These are phyloP conservation scores for Lutra lutra DNA, from an alignment of 2,797 vertebrate genomes.

Conservation along the genomic window DNA sequence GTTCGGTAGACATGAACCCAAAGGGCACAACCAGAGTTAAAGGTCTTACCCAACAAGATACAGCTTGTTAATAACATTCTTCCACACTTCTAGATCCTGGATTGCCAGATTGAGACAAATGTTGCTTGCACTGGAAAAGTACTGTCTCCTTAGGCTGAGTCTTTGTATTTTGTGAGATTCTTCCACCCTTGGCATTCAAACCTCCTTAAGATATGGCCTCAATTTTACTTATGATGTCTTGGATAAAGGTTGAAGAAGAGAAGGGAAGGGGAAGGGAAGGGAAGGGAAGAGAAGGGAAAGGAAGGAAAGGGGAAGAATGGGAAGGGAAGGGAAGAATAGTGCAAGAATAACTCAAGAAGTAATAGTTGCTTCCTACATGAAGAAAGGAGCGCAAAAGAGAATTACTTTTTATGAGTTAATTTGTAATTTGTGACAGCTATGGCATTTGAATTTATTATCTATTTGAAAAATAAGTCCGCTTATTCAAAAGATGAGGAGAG, in stretches of 20 bases:
- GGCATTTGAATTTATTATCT: not conserved
- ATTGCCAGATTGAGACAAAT: not conserved
- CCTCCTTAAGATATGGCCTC: not conserved
- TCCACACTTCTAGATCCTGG: not conserved
- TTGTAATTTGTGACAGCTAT: not conserved
- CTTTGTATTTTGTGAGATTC: not conserved
- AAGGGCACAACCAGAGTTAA: not conserved
- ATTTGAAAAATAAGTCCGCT: not conserved
- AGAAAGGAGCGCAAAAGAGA: not conserved
- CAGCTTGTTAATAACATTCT: not conserved
- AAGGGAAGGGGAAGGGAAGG: not conserved
- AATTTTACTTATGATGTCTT: not conserved
- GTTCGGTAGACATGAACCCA: not conserved
- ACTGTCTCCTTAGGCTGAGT: not conserved
- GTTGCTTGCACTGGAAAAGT: not conserved
- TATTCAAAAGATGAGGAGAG: not conserved
- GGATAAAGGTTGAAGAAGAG: not conserved
- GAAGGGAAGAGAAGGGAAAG: not conserved
- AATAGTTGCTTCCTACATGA: not conserved
- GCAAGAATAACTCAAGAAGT: not conserved
- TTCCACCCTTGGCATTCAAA: conserved; percentile 20
- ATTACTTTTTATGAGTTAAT: not conserved
- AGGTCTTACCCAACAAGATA: conserved; percentile 11
- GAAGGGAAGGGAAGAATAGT: too few species aligned
- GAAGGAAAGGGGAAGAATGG: not conserved